Base-by-base conservation (phyloP, 1,140 invertebrate species). In the Formica exsecta region DNA sequence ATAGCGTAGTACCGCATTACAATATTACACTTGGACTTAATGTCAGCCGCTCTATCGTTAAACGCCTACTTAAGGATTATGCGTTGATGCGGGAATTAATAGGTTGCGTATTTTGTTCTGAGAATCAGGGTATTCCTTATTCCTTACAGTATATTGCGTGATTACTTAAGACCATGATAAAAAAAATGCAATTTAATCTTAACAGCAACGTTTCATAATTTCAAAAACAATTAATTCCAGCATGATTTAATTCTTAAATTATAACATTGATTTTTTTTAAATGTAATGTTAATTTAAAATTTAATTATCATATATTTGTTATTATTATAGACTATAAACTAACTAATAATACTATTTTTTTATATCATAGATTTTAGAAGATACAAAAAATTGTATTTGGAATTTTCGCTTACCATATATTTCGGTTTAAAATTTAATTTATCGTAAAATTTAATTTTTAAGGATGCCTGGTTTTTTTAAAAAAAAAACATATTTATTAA, bases 11-110 rank as follows among this genome's bases (percentile, higher is more conserved):
- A 38, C 22, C 38, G 54, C 54, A n/a, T 73, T 83, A 48, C 79
- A 83, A 61, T 83, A 74, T 83, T 74, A 62, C 68, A 61, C 29
- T 44, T 44, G 38, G 4, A 73, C 38, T 81, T 83, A 74, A 83
- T 62, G 57, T 51, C 54, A n/a, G n/a, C 7, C 29, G n/a, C 13
- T 11, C 48, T 73, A 73, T 73, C 79, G 41, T 83, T 83, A 83
- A 83, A 64, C 73, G 68, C n/a, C 19, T 83, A 83, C 68, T 83
- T 74, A 61, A 83, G 22, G 68, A 48, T 83, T 73, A 61, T 61
- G 79, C 51, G 4, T 74, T 83, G 73, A 61, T 73, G 57, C 38
- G 11, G n/a, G n/a, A 74, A 59, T 81, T 81, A 81, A 74, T 74
- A 74, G 54, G 16, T 61, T 25, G 19, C n/a, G 38, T 3, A 70